Evolutionary conservation across 2,113 vertebrate genomes (phyloP).

Genomic region (Nannospalax galili): DNA sequence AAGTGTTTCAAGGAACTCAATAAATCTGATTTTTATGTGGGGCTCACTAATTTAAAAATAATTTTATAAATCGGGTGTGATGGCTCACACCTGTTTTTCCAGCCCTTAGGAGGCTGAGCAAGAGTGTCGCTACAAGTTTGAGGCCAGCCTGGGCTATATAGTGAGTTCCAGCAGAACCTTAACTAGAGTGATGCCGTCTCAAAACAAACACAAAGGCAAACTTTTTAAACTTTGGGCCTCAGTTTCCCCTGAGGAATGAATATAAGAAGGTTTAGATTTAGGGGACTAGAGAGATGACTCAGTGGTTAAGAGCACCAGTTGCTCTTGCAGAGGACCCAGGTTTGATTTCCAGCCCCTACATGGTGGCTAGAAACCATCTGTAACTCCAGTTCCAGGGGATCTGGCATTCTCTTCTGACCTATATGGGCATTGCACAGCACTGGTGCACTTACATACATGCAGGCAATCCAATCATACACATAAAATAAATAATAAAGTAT

Average conservation of each 20-base stretch:
- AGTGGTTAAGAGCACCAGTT: no score
- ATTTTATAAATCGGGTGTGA: background rate
- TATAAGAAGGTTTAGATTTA: background rate
- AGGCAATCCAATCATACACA: no score
- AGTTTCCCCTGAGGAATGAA: background rate
- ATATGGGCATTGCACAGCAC: no score
- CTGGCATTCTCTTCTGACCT: no score
- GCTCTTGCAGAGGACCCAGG: no score
- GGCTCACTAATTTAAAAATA: slow-evolving; percentile 1
- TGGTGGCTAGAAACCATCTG: no score
- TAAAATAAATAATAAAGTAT: no score
- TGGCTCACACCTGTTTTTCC: background rate
- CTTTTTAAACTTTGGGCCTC: background rate
- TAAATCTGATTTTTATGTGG: slow-evolving; percentile 1
- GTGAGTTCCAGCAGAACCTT: background rate
- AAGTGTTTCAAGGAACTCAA: background rate
- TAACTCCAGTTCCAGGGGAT: no score
- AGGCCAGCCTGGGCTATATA: background rate
- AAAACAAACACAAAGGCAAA: background rate
- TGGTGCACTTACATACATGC: no score
- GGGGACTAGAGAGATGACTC: no score
- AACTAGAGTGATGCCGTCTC: background rate
- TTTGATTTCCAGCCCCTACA: no score
- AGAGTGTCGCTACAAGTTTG: background rate
- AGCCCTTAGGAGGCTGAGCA: background rate